Evolutionary conservation across 2,113 vertebrate genomes (phyloP).

Genomic region (Urocitellus parryii): DNA sequence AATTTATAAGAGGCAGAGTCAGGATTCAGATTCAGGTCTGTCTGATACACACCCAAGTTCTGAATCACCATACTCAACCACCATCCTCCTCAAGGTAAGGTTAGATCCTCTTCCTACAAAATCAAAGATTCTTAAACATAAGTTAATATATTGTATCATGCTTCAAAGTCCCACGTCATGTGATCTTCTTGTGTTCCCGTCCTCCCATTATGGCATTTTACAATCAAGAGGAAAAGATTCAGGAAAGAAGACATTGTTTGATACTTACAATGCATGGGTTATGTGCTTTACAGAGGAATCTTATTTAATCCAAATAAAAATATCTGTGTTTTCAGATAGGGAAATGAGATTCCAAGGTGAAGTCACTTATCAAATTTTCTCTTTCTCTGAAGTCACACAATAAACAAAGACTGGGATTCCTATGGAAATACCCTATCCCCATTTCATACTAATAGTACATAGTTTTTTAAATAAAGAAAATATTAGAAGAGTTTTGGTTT

Average conservation of each 20-base stretch:
- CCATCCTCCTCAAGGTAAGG: accelerated
- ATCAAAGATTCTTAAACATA: not conserved
- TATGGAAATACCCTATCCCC: not conserved
- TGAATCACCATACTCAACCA: not conserved
- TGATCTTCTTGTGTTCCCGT: not conserved
- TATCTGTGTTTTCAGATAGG: not conserved
- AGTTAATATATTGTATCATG: not conserved
- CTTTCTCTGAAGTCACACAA: not conserved
- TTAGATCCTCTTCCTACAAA: not conserved
- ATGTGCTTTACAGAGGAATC: not conserved
- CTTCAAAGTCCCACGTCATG: not conserved
- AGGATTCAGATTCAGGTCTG: not conserved
- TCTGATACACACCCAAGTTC: not conserved
- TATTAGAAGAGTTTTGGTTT: not conserved
- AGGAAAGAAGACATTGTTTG: not conserved
- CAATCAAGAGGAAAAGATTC: not conserved
- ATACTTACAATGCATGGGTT: not conserved
- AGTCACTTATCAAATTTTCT: not conserved
- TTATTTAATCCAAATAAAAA: constrained; percentile 5
- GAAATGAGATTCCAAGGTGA: not conserved
- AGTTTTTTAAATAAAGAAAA: not conserved
- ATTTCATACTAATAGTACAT: not conserved
- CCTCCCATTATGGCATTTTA: not conserved
- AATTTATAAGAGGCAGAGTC: not conserved
- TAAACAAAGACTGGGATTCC: not conserved